Evolutionary conservation across 2,797 vertebrate genomes (phyloP).

Genomic region (Gila robusta): DNA sequence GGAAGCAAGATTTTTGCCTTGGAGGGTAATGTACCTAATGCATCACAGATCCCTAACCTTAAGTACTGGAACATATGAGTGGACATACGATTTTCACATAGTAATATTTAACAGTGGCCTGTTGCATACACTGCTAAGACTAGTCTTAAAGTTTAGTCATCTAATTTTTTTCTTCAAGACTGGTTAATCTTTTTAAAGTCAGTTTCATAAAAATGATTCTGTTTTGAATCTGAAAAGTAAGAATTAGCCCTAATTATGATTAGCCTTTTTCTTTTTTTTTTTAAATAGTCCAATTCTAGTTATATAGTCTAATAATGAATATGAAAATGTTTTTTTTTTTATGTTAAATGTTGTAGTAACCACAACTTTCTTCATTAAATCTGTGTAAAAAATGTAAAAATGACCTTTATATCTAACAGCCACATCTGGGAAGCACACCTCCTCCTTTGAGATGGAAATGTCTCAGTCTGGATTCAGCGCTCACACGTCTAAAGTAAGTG

Average conservation of each 20-base stretch:
- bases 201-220: too few relatives aligned
- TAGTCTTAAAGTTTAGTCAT: too few relatives aligned
- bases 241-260: too few relatives aligned
- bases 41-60: neutral
- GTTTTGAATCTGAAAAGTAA: too few relatives aligned
- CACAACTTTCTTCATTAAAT: neutral
- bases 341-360: neutral
- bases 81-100: neutral
- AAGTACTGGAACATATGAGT: neutral
- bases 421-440: conserved; percentile 87
- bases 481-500: conserved; percentile 88
- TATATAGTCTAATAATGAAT: too few relatives aligned
- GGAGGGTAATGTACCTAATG: conserved; percentile 84
- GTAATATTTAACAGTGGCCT: too few relatives aligned
- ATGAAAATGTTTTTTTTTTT: neutral
- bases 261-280: too few relatives aligned
- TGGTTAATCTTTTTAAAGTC: too few relatives aligned
- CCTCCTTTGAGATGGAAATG: conserved; percentile 97
- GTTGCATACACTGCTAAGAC: too few relatives aligned
- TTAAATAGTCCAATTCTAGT: too few relatives aligned
- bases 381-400: neutral
- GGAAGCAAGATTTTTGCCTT: conserved; percentile 96
- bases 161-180: too few relatives aligned
- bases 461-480: conserved; percentile 95
- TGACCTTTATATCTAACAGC: conserved; percentile 74